Evolutionary conservation across 2,888 invertebrate genomes (phyloP), one percentile per base, ranked within the genome.

Genomic region (Coenonympha glycerion): DNA sequence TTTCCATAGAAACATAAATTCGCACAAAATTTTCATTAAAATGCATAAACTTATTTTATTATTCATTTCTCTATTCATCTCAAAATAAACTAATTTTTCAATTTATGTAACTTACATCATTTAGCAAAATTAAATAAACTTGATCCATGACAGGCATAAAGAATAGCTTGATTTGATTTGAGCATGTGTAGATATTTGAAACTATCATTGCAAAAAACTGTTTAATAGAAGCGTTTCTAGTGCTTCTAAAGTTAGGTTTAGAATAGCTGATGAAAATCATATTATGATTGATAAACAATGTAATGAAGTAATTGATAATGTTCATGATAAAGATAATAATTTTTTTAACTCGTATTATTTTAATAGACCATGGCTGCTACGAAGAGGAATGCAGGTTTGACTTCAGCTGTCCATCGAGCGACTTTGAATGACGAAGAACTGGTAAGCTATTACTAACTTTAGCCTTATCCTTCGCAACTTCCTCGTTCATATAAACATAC

Each of bases 401-500:
- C 98, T 50, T 98, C 98, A 41, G 98, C 98, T 24, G 96, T 98
- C 19, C 98, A 98, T 46, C 90, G 98, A 64, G 97, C 99, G 36
- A 99, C 99, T 0, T 90, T 99, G 48, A 99, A 99, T 74, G 99
- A 99, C 83, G 99, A 99, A 85, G 99, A 99, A 89, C 84, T 99
- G 94, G 99, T 99, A 90, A 92, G 95, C 45, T 3, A 2, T 6
- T 21, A 36, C 9, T 3, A 1, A 30, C 30, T 30, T 30, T 4
- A 5, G 11, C 30, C 13, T 11, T 11, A 30, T 30, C 3, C n/a
- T 28, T 1, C 11, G 22, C n/a, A n/a, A n/a, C n/a, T n/a, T n/a
- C n/a, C n/a, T n/a, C n/a, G n/a, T n/a, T n/a, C n/a, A n/a, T n/a
- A n/a, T n/a, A n/a, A n/a, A n/a, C n/a, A n/a, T n/a, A n/a, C n/a